Base-by-base conservation (phyloP, 2,797 vertebrate genomes). In the Sarcophilus harrisii region DNA sequence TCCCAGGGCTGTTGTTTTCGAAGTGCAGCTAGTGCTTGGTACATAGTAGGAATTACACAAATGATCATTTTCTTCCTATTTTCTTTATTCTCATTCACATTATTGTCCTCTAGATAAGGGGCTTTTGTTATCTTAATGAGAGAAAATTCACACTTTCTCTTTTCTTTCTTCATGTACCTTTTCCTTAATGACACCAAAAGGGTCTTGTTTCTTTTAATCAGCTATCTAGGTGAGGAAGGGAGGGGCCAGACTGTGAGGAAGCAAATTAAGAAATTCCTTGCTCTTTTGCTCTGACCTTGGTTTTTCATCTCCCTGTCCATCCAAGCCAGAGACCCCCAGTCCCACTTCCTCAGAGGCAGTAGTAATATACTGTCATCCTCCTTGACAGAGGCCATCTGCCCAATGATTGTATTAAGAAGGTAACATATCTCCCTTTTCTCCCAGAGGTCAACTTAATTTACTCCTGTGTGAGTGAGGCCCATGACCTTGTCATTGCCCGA, bases 391-490 rank as follows among this genome's bases (percentile, higher is more conserved):
- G 92, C 90, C 8, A 90, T 16, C 62, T 96, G 57, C 81, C 94
- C 92, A 91, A 60, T 92, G 66, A 91, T 62, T 91, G 62, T 96
- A 96, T 96, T 96, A 58, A 91, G 94, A 87, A 94, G 29, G 57
- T 97, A 97, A 91, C 62, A 28, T 58, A 97, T 81, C 92, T 98
- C 73, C 66, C 91, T 96, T 90, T 96, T 96, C 91, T 98, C 93
- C 95, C 93, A 94, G 94, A 90, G 94, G 94, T 94, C 66, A 98
- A 96, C 96, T 95, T 96, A 96, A 92, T 95, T 97, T 98, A 94
- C 57, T 91, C 89, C 59, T 81, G 18, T 27, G 66, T 89, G 49
- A 93, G 90, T 95, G 96, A 96, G 95, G 59, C 27, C 91, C 93
- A 11, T 73, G 91, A 38, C 90, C 95, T 97, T 94, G 66, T 94